A percentile compares a stretch with the other conserved stretches of the same genome.
These are phyloP conservation scores for Melanotaenia parkinsoni DNA, from an alignment of 2,797 vertebrate genomes.

Conservation along the genomic window DNA sequence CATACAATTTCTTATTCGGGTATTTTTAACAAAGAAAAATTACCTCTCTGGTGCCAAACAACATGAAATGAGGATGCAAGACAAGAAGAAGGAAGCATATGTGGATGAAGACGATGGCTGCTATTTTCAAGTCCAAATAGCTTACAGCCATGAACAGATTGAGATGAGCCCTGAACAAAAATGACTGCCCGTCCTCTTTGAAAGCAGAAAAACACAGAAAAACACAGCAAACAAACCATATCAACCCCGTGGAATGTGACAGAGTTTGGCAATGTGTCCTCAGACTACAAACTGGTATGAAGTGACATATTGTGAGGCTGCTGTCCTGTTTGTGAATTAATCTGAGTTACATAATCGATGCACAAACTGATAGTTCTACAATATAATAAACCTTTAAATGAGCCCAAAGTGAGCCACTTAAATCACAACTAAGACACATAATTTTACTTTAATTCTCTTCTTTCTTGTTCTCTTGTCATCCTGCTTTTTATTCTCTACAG, in stretches of 20 bases:
- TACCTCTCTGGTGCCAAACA: not conserved
- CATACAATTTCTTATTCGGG: not conserved
- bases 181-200: not conserved
- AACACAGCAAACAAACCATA: not conserved
- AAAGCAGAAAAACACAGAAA: not conserved
- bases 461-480: not conserved
- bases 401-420: not conserved
- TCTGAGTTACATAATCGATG: not conserved
- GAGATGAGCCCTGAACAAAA: not conserved
- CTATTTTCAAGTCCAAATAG: not conserved
- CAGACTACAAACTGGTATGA: not conserved
- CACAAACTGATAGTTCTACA: not conserved
- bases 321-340: not conserved
- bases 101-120: not conserved
- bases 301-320: not conserved
- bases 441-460: not conserved
- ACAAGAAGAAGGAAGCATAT: not conserved
- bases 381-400: not conserved
- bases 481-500: not conserved
- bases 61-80: not conserved
- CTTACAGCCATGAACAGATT: not conserved
- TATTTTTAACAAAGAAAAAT: not conserved
- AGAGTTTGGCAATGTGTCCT: not conserved
- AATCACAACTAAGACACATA: not conserved
- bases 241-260: not conserved